Evolutionary conservation across 2,888 invertebrate species (phyloP), one percentile per base, ranked within the genome.

Genomic region (Phoenoteleia sp.): DNA sequence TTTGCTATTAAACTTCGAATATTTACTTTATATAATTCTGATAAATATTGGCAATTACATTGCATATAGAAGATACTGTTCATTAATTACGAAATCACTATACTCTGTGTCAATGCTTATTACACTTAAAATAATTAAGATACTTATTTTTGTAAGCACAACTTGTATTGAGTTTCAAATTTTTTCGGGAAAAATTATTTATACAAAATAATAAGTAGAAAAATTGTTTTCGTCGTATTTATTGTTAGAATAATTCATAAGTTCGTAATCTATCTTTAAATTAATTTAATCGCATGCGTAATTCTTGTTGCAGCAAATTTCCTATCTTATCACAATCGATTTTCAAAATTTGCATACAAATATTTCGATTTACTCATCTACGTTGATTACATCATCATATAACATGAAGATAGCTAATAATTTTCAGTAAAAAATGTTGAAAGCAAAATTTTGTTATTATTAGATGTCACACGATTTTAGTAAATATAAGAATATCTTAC

Each of bases 241-340:
- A 13, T 56, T 1, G n/a, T 42, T 15, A 6, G 6, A 52, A 36
- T 54, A 52, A 54, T 36, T 39, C 36, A 39, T 33, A 67, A 36
- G 7, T 25, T 19, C 5, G 33, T 33, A 29, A 39, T 21, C 39
- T 67, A 29, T 25, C 21, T 45, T 47, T n/a, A 58, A 56, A 45
- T 47, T 71, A 56, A 47, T 47, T 27, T 71, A 58, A 58, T 71
- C 45, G 11, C 13, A 23, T 33, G 13, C 36, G 21, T 42, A 42
- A 42, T 23, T 21, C 21, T 15, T 47, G 13, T 23, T 23, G 45
- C 29, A 21, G 2, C 47, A 23, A 49, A 1, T 15, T 36, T 49
- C 60, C 17, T 60, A 11, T 52, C 52, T 74, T 74, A 76, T 76
- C 66, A 58, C 25, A 45, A 54, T 56, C 56, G 45, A 33, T 66